Conservation (phyloP, 2,888 invertebrate genomes). For the Euproctis similis region DNA sequence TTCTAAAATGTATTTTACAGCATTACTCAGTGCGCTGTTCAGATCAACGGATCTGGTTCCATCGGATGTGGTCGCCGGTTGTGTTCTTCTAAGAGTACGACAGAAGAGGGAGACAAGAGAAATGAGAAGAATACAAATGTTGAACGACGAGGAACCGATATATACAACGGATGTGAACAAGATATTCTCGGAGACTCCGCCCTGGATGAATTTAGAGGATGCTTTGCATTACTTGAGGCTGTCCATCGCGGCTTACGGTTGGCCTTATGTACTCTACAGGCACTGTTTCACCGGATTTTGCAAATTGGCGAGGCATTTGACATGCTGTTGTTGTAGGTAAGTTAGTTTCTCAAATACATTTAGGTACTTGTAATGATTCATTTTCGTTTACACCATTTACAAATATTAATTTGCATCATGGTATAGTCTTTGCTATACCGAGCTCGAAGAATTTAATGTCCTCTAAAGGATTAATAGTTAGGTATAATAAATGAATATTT, state of each 20-base stretch:
- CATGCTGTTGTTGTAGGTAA: slow-evolving; percentile 85
- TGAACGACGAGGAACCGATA: slow-evolving; percentile 80
- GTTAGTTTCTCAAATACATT: no score
- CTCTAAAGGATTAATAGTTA: no score
- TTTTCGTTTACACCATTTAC: background rate
- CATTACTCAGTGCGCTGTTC: slow-evolving; percentile 85
- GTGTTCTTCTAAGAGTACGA: slow-evolving; percentile 86
- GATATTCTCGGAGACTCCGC: slow-evolving; percentile 79
- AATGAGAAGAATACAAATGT: slow-evolving; percentile 78
- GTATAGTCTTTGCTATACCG: no score
- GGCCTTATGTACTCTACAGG: slow-evolving; percentile 88
- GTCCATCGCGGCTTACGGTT: slow-evolving; percentile 90
- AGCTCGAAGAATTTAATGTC: no score
- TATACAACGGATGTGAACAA: slow-evolving; percentile 78
- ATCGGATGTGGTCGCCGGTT: slow-evolving; percentile 91
- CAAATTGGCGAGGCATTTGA: slow-evolving; percentile 79
- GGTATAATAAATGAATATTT: no score
- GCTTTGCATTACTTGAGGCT: slow-evolving; percentile 86
- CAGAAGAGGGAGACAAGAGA: slow-evolving; percentile 84
- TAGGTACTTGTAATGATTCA: background rate
- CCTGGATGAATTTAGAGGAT: slow-evolving; percentile 88
- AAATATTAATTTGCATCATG: background rate
- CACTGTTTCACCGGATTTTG: slow-evolving; percentile 85
- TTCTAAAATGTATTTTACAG: slow-evolving; percentile 69
- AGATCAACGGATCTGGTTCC: slow-evolving; percentile 91